phyloP scores from a whole-genome alignment of 2,888 invertebrate species.

The Isoperla grammatica region DNA sequence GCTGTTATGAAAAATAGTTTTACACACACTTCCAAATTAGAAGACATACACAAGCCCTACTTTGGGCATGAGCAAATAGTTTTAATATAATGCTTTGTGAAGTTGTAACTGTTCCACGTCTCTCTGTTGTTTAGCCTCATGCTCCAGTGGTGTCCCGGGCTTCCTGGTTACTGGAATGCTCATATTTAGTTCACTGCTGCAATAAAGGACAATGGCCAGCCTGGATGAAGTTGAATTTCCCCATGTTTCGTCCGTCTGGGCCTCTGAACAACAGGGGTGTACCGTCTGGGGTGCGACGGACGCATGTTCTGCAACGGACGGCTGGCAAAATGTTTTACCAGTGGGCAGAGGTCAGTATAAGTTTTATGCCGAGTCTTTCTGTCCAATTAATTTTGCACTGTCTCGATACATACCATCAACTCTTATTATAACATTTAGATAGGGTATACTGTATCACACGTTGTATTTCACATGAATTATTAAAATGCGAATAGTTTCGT shows the following conservation, averaged over 20 bases:
- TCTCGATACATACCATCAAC: no score
- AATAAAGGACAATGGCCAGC: constrained; percentile 98
- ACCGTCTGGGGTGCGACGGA: constrained; percentile 56
- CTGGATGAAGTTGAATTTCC: constrained; percentile 89
- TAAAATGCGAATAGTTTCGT: no score
- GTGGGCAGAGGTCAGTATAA: constrained; percentile 75
- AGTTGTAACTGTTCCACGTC: no score
- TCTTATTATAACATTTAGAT: no score
- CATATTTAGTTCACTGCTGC: constrained; percentile 94
- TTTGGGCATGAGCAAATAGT: no score
- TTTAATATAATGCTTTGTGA: no score
- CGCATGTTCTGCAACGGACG: constrained; percentile 72
- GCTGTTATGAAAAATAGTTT: no score
- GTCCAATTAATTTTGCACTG: constrained; percentile 42
- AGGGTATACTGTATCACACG: no score
- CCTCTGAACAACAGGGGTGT: constrained; percentile 46
- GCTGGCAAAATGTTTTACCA: constrained; percentile 97
- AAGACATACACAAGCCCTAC: no score
- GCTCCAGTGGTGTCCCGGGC: constrained; percentile 93
- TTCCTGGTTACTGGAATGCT: constrained; percentile 87
- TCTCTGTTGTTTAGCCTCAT: constrained; percentile 58
- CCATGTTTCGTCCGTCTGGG: constrained; percentile 67
- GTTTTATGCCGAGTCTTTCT: constrained; percentile 6
- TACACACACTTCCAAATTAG: no score
- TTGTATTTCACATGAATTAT: no score